Conservation (phyloP, 2,113 vertebrate genomes). For the Leptosomus discolor region DNA sequence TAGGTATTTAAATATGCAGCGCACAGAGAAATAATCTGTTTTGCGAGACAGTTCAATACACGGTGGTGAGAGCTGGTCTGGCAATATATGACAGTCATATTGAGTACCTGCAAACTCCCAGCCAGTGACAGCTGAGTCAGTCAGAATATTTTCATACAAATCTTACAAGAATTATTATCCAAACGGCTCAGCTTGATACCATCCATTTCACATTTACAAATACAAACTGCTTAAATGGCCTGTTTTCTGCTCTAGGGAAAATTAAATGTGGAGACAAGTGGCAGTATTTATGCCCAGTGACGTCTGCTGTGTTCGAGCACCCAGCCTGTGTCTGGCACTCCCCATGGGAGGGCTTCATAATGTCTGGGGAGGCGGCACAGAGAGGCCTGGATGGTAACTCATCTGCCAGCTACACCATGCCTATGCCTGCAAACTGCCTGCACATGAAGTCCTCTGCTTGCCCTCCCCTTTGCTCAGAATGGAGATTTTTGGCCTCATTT, state of each 20-base stretch:
- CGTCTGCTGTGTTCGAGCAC: not conserved
- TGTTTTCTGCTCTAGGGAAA: not conserved
- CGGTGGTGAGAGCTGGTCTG: not conserved
- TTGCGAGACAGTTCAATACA: not conserved
- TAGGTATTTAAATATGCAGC: not conserved
- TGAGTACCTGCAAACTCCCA: not conserved
- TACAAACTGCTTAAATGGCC: not conserved
- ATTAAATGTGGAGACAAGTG: not conserved
- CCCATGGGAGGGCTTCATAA: not conserved
- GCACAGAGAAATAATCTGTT: not conserved
- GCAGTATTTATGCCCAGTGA: not conserved
- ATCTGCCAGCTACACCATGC: accelerated
- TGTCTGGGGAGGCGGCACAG: not conserved
- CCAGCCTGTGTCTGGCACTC: not conserved
- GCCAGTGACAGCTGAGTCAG: not conserved
- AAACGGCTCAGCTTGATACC: not conserved
- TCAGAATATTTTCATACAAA: not conserved
- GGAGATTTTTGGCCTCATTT: not conserved
- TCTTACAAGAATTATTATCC: not conserved
- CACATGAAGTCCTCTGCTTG: not conserved
- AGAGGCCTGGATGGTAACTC: not conserved
- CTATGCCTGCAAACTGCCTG: not conserved
- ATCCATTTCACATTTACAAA: not conserved
- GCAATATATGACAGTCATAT: not conserved
- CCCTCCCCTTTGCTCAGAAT: not conserved